phyloP scores from a whole-genome alignment of 2,888 invertebrate species.

The Meliscaeva auricollis region DNA sequence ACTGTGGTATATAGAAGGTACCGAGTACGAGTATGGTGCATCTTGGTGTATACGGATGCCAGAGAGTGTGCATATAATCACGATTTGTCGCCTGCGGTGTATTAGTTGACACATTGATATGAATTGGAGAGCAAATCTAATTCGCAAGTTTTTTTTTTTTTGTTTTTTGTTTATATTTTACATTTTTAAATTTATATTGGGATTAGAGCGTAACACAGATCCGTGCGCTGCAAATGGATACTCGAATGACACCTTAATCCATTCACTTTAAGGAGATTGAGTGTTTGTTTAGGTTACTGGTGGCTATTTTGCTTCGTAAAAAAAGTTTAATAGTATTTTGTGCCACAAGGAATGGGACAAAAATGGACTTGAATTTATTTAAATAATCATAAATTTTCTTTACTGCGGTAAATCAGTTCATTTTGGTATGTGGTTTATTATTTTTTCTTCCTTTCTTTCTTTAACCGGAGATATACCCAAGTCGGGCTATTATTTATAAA shows the following conservation, averaged over 20 bases:
- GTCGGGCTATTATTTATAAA: too few species aligned
- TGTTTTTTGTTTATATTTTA: neutral
- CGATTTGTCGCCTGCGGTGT: constrained; percentile 73
- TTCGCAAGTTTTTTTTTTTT: constrained; percentile 37
- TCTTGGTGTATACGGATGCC: neutral
- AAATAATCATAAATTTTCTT: constrained; percentile 62
- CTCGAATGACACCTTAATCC: constrained; percentile 67
- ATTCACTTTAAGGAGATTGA: constrained; percentile 62
- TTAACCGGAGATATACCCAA: too few species aligned
- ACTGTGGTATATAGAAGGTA: too few species aligned
- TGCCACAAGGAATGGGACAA: constrained; percentile 34
- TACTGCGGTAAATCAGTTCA: neutral
- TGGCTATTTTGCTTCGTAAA: neutral
- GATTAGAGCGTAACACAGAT: constrained; percentile 69
- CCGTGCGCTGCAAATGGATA: constrained; percentile 36
- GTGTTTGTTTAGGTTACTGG: constrained; percentile 44
- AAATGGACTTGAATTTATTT: constrained; percentile 55
- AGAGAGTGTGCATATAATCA: constrained; percentile 52
- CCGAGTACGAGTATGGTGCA: neutral
- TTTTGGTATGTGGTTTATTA: constrained; percentile 13
- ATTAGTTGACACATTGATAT: constrained; percentile 74
- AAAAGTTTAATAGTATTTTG: neutral
- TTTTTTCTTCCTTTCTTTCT: too few species aligned
- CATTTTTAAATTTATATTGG: constrained; percentile 14
- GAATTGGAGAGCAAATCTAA: constrained; percentile 68